Conservation (phyloP, 2,113 vertebrate genomes). For the Sander lucioperca region DNA sequence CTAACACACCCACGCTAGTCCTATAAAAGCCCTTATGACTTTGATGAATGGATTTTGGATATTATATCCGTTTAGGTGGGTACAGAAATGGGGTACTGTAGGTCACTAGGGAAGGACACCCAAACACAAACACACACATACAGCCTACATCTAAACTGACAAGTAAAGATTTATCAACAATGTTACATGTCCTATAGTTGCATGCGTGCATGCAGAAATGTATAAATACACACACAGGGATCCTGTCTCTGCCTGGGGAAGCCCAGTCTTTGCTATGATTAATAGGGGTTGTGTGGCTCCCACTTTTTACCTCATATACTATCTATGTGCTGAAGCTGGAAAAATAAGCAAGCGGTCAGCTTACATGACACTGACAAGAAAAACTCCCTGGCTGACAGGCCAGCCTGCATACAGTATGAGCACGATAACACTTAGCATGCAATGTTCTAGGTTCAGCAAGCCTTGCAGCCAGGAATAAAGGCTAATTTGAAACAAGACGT, state of each 20-base stretch:
- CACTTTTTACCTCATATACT: constrained; percentile 66
- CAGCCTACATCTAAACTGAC: constrained; percentile 47
- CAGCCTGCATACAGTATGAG: constrained; percentile 34
- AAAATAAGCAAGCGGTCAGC: constrained; percentile 87
- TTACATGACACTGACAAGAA: constrained; percentile 71
- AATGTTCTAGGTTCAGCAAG: constrained; percentile 18
- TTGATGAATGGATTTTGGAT: constrained; percentile 87
- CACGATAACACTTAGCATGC: constrained; percentile 32
- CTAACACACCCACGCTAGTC: constrained; percentile 10
- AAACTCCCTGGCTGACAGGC: constrained; percentile 33
- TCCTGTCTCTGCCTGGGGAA: constrained; percentile 73
- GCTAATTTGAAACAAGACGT: constrained; percentile 26
- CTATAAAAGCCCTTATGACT: constrained; percentile 74
- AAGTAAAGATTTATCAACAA: constrained; percentile 62
- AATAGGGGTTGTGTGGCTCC: constrained; percentile 79
- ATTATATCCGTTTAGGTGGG: constrained; percentile 79
- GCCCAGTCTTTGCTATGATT: constrained; percentile 85
- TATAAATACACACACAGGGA: constrained; percentile 59
- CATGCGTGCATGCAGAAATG: constrained; percentile 38
- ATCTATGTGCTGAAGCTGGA: constrained; percentile 78
- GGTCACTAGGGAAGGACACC: constrained; percentile 6
- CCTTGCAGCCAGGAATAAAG: constrained; percentile 22
- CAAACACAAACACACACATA: constrained; percentile 4
- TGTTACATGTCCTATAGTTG: constrained; percentile 32
- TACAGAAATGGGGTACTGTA: constrained; percentile 57